Base-by-base conservation (phyloP, 2,888 invertebrate genomes). In the Eledona agricola region DNA sequence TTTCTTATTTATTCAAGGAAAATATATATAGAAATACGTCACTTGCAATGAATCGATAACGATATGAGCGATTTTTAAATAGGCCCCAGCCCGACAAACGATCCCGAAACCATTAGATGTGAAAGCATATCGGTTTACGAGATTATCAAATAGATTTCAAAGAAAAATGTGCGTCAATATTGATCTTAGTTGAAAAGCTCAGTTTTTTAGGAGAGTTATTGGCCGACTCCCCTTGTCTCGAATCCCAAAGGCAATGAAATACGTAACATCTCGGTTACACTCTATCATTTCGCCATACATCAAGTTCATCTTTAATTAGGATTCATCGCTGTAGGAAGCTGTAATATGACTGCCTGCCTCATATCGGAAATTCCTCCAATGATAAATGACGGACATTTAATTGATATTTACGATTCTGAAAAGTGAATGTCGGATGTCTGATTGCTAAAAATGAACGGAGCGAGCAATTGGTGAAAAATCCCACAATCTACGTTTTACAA, bases 391-490 rank as follows among this genome's bases (percentile, higher is more conserved):
- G 28, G 26, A 53, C 32, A 40, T 25, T 53, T 63, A 65, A 65
- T 62, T 65, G 65, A 61, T 61, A 65, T 63, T 60, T 63, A 65
- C 61, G 63, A 59, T 62, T 19, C 19, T 19, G 19, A 19, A 19
- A 5, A n/a, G n/a, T n/a, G n/a, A n/a, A n/a, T n/a, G n/a, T n/a
- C 4, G 19, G 5, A 19, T 19, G 19, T 19, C 19, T n/a, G n/a
- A n/a, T n/a, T n/a, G n/a, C n/a, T n/a, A n/a, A n/a, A n/a, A n/a
- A n/a, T n/a, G n/a, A n/a, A n/a, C n/a, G n/a, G n/a, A n/a, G n/a
- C n/a, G n/a, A n/a, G n/a, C n/a, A n/a, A n/a, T n/a, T n/a, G n/a
- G n/a, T n/a, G n/a, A n/a, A n/a, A n/a, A n/a, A n/a, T n/a, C n/a
- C n/a, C n/a, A n/a, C n/a, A n/a, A n/a, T n/a, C n/a, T n/a, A n/a